Base-by-base conservation (phyloP, 2,888 invertebrate genomes). In the Amphipyra berbera region DNA sequence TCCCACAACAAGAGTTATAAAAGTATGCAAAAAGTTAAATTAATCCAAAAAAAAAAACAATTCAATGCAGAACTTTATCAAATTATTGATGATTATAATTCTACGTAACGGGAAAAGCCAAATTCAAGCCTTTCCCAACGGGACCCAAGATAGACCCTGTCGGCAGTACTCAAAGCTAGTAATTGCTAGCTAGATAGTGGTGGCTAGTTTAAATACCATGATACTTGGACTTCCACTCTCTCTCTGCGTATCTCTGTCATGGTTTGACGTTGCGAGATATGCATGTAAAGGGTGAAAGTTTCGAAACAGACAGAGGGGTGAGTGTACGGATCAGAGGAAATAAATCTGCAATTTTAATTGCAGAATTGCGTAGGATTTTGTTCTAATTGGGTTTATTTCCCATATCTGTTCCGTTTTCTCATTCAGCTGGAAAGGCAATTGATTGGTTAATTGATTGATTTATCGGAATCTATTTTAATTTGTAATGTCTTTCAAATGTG, bases 201-300 rank as follows among this genome's bases (percentile, higher is more conserved):
- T 64, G 55, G 64, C 61, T 63, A 68, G 76, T 68, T 57, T 67
- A 56, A 63, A 72, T 65, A 76, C 59, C 46, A 46, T 21, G 61
- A 61, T 64, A 69, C 69, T 62, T 65, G 62, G 76, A 65, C 56
- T 52, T 73, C 68, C 67, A 73, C 78, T 78, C 78, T 77, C 78
- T 77, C 77, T 53, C 77, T 69, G 56, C 50, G 66, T 77, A 73
- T 77, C 77, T 77, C 72, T 55, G 76, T 72, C 76, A 72, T 55
- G 72, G 48, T 59, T 61, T 73, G 76, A 77, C 77, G 48, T 64
- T 61, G 47, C 42, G 46, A 65, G 80, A 78, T 77, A 77, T 79
- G 70, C 78, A 79, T 73, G 53, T 77, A 65, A 46, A 68, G 78
- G 78, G 77, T 69, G 78, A 78, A 77, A 78, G 77, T 79, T 72